Base-by-base conservation (phyloP, 1,140 invertebrate species). In the Musca vetustissima region DNA sequence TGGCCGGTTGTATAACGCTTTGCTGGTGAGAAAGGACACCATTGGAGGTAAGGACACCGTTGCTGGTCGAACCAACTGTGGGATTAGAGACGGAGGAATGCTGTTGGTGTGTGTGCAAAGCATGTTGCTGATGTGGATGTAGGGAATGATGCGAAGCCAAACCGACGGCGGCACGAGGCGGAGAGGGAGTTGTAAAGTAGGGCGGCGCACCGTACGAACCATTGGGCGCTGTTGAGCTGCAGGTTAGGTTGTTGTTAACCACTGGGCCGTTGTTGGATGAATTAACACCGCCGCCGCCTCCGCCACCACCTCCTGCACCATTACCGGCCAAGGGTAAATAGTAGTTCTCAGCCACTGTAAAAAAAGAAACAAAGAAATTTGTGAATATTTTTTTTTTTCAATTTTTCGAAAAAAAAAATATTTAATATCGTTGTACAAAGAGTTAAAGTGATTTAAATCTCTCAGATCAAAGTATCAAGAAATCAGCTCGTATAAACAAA, bases 1-100 rank as follows among this genome's bases (percentile, higher is more conserved):
- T 91, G 21, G 90, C 89, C 50, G 91, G 89, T 73, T 92, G 89
- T 71, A 92, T 92, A 17, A 92, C 91, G 69, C 89, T 90, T 50
- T 90, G 91, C 21, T 87, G 86, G 71, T 87, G 83, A 82, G 84
- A 59, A 11, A 69, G 36, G 11, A 70, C 65, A 22, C 73, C 70
- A 87, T 81, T 73, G 88, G 81, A 28, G 48, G 50, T 22, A 17
- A 69, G 71, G 89, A 85, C 74, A 88, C 82, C 72, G 90, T 36
- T 43, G 25, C 66, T 55, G 43, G 52, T 55, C 19, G 66, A 67
- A 47, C 24, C 55, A 24, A 66, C 76, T 72, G 77, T 74, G 72
- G 81, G 75, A 73, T 72, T 79, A 57, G 72, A 71, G 14, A 70
- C 55, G 43, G 65, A 64, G 70, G 66, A 68, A 65, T 71, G 70